phyloP scores from a whole-genome alignment of 2,888 invertebrate genomes.

The Entomobrya proxima region DNA sequence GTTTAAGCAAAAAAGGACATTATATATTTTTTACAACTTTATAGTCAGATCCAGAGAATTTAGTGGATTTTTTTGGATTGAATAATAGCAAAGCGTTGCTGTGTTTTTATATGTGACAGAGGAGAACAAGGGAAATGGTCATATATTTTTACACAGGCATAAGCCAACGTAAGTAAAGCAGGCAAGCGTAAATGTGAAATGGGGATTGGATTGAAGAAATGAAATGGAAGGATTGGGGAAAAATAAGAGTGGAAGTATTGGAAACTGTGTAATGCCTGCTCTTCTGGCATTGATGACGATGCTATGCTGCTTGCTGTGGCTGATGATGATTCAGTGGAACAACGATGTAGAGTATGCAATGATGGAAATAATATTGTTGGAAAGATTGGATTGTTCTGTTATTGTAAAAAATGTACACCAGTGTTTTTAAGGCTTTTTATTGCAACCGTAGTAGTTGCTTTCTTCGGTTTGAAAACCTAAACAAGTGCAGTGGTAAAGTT shows the following conservation, averaged over 20 bases:
- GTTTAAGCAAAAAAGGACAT: constrained; percentile 39
- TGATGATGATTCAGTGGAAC: constrained; percentile 5
- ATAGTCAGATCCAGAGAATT: constrained; percentile 36
- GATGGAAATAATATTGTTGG: neutral
- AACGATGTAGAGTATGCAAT: constrained; percentile 1
- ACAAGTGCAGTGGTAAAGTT: neutral
- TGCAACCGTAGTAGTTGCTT: neutral
- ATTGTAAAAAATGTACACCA: neutral
- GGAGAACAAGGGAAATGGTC: neutral
- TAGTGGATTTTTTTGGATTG: constrained; percentile 27
- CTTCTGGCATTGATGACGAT: constrained; percentile 42
- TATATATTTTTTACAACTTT: constrained; percentile 20
- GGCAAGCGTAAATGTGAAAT: constrained; percentile 65
- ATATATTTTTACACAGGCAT: neutral
- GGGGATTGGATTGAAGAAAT: constrained; percentile 65
- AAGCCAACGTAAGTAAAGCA: constrained; percentile 44
- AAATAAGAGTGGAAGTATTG: constrained; percentile 29
- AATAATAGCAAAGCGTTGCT: neutral
- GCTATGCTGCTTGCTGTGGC: neutral
- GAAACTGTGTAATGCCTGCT: neutral
- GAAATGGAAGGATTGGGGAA: constrained; percentile 70
- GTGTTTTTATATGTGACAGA: constrained; percentile 14
- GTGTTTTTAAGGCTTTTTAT: neutral
- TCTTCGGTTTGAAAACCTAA: constrained; percentile 30
- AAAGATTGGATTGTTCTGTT: neutral